Base-by-base conservation (phyloP, 2,797 vertebrate species). In the Bradypodion pumilum region DNA sequence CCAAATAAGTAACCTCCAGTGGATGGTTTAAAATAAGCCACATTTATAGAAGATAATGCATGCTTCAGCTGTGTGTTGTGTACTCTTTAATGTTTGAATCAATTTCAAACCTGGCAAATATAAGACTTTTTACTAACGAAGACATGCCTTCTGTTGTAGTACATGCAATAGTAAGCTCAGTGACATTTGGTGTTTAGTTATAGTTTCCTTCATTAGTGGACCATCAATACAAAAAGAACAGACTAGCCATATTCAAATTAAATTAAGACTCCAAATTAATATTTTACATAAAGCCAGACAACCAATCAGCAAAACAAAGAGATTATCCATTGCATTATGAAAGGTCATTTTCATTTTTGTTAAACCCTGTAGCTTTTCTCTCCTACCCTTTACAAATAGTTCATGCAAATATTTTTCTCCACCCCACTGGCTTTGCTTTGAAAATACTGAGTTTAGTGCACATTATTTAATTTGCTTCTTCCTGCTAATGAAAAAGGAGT, bases 241-340 rank as follows among this genome's bases (percentile, higher is more conserved):
- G 73, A 81, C 10, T 76, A 72, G 60, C 84, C 32, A 60, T 13
- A 46, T 27, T 62, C 77, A 80, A 63, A 63, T 49, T 75, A 73
- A 72, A 77, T 87, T 84, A 87, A 70, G 29, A 77, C 52, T 66
- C 78, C 63, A 80, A 75, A 87, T 75, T 80, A 77, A 80, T 84
- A 72, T 81, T 81, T 84, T 70, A 63, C 76, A 63, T 32, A 77
- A 77, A 76, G 52, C 42, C 46, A 85, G 70, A 80, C 60, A 66
- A 63, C 70, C 77, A 80, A 62, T 52, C 40, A 76, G 25, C 37
- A 35, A 83, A 68, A 29, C 82, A 52, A 40, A 74, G n/a, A 49
- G 59, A 80, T 44, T 42, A 49, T 80, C 49, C 60, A 37, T 68
- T 59, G 49, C 79, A 69, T 62, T 76, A 12, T 15, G 46, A 81